phyloP scores from a whole-genome alignment of 2,888 invertebrate species.

The Protula sp. region DNA sequence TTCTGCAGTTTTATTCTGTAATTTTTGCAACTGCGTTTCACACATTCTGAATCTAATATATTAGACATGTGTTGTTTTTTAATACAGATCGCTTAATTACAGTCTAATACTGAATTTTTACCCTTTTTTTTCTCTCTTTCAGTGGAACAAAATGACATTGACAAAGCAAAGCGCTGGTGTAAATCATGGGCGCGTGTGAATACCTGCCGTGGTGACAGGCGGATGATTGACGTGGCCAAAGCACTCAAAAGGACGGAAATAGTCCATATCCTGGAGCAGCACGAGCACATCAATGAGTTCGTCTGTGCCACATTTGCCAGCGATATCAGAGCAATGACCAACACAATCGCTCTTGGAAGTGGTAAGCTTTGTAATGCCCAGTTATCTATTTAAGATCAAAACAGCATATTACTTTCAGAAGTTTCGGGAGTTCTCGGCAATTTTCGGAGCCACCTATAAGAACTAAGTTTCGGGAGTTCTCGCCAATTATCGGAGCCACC shows the following conservation, averaged over 20 bases:
- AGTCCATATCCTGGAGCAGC: slow-evolving; percentile 24
- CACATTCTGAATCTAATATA: too few relatives aligned
- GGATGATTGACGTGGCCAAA: slow-evolving; percentile 26
- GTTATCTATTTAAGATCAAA: too few relatives aligned
- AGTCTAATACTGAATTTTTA: too few relatives aligned
- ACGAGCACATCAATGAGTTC: slow-evolving; percentile 32
- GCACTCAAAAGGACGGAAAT: slow-evolving; percentile 24
- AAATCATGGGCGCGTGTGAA: slow-evolving; percentile 30
- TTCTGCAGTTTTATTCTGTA: too few relatives aligned
- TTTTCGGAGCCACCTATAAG: too few relatives aligned
- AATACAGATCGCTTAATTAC: too few relatives aligned
- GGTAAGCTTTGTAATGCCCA: neutral
- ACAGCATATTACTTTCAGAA: too few relatives aligned
- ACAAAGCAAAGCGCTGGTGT: slow-evolving; percentile 29
- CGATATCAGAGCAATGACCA: slow-evolving; percentile 29
- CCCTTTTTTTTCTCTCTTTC: slow-evolving; percentile 1
- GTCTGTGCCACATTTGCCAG: slow-evolving; percentile 32
- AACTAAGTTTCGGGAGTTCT: too few relatives aligned
- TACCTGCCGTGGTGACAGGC: slow-evolving; percentile 21
- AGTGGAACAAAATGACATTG: slow-evolving; percentile 28
- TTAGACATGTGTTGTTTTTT: too few relatives aligned
- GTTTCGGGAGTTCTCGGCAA: too few relatives aligned
- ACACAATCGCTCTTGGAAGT: slow-evolving; percentile 26
- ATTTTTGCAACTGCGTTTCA: too few relatives aligned
- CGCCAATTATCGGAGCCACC: too few relatives aligned